Conservation (phyloP, 2,113 vertebrate species). For the Fulica atra region DNA sequence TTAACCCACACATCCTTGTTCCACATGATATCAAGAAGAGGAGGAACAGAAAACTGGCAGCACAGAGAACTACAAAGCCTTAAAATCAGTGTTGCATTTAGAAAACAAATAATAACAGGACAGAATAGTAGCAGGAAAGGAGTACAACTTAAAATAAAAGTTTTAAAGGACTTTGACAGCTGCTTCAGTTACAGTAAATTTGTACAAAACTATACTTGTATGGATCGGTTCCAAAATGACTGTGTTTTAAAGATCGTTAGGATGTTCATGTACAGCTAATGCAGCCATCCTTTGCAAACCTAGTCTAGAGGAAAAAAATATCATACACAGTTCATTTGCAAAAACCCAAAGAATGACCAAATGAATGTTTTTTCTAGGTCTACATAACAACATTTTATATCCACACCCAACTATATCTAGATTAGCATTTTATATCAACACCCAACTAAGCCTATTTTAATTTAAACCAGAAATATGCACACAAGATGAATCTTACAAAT, state of each 20-base stretch:
- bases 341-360: not conserved
- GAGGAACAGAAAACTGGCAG: not conserved
- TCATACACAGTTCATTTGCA: not conserved
- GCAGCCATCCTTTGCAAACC: not conserved
- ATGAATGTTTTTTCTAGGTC: not conserved
- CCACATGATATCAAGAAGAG: not conserved
- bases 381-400: not conserved
- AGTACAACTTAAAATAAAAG: not conserved
- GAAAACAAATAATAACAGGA: not conserved
- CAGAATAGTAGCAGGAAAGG: not conserved
- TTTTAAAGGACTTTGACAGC: not conserved
- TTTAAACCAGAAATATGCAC: not conserved
- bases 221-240: not conserved
- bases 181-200: not conserved
- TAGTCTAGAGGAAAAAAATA: not conserved
- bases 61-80: not conserved
- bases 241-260: not conserved
- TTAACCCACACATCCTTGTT: not conserved
- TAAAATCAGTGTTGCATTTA: not conserved
- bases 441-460: not conserved
- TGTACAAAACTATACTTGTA: not conserved
- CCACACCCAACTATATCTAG: not conserved
- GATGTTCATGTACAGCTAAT: not conserved
- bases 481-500: not conserved
- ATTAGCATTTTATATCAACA: not conserved